These are phyloP conservation scores for Drosophila lacteicornis DNA, from an alignment of 1,140 invertebrate genomes.

Conservation along the genomic window DNA sequence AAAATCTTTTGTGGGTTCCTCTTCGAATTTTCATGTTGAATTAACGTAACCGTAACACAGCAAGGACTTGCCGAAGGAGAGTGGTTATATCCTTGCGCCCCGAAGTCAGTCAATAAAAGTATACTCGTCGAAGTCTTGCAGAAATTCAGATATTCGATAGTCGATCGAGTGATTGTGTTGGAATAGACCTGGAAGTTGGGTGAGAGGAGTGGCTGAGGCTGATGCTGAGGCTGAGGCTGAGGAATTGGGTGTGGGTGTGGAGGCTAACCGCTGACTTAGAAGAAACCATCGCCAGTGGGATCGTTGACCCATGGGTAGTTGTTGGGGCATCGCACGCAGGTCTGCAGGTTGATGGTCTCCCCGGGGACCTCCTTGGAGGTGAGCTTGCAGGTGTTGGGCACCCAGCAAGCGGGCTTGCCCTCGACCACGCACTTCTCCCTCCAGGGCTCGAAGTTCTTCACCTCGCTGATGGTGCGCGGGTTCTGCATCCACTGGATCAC, in stretches of 20 bases:
- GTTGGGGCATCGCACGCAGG: constrained; percentile 95
- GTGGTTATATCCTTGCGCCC: constrained; percentile 29
- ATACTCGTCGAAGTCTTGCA: constrained; percentile 70
- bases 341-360: constrained; percentile 96
- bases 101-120: constrained; percentile 72
- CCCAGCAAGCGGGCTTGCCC: constrained; percentile 92
- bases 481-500: constrained; percentile 99
- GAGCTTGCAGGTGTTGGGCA: constrained; percentile 95
- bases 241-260: constrained; percentile 12
- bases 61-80: constrained; percentile 64
- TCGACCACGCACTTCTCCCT: constrained; percentile 95
- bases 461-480: constrained; percentile 92
- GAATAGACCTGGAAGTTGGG: constrained; percentile 37
- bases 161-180: constrained; percentile 50
- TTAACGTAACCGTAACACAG: constrained; percentile 78
- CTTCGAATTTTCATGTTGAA: constrained; percentile 46
- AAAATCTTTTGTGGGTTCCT: constrained; percentile 50
- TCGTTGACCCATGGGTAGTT: constrained; percentile 94
- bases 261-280: constrained; percentile 87
- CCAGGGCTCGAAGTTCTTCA: constrained; percentile 97
- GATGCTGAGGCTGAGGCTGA: neutral
- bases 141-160: constrained; percentile 57
- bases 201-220: constrained; percentile 24
- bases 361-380: constrained; percentile 96
- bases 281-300: constrained; percentile 95